Evolutionary conservation across 2,888 invertebrate genomes (phyloP).

Genomic region (Cataglyphis altisquamis): DNA sequence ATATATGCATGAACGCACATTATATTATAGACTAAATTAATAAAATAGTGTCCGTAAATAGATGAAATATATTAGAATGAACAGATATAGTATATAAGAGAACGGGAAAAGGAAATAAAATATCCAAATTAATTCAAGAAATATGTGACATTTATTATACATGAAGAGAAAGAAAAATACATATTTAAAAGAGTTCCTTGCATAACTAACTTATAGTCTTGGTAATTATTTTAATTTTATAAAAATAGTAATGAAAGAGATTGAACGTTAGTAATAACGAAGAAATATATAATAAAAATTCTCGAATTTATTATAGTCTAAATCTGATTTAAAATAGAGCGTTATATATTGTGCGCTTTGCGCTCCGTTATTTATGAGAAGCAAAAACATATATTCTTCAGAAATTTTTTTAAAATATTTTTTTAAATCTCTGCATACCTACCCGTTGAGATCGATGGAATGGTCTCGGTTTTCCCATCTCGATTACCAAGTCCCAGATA

Average conservation of each 20-base stretch:
- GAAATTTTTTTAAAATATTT: background rate
- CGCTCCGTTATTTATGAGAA: background rate
- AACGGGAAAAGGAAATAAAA: constrained; percentile 83
- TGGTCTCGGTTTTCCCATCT: constrained; percentile 81
- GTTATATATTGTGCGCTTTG: constrained; percentile 21
- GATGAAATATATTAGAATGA: constrained; percentile 10
- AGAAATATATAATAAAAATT: constrained; percentile 12
- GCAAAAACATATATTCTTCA: background rate
- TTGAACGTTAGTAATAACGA: constrained; percentile 26
- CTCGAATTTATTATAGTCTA: background rate
- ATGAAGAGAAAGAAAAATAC: constrained; percentile 78
- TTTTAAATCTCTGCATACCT: constrained; percentile 81
- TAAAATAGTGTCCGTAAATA: background rate
- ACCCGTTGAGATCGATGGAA: constrained; percentile 83
- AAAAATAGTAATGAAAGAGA: constrained; percentile 38
- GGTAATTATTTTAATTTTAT: constrained; percentile 46
- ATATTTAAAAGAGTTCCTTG: constrained; percentile 66
- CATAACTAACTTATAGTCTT: constrained; percentile 47
- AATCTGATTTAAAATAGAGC: constrained; percentile 1
- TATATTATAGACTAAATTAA: background rate
- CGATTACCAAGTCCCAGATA: constrained; percentile 84
- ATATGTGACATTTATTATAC: constrained; percentile 87
- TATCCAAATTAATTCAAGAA: constrained; percentile 77
- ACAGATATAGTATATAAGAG: background rate
- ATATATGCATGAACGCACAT: background rate